A percentile compares a stretch with the other conserved stretches of the same genome.
Evolutionary conservation across 2,888 invertebrate genomes (phyloP).

Genomic region (Xanthorhoe spadicearia): DNA sequence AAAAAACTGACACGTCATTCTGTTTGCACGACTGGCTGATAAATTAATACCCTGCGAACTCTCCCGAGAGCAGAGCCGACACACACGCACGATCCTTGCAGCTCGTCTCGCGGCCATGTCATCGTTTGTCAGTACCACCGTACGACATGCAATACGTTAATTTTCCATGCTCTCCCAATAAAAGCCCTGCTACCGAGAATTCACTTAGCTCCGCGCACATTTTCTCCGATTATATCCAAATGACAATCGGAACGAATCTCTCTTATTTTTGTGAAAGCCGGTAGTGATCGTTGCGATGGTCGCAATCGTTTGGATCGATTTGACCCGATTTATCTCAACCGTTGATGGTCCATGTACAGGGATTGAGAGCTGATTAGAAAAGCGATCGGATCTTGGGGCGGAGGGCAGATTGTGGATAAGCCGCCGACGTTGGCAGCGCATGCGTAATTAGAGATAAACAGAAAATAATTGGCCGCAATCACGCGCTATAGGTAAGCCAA

Average conservation of each 20-base stretch:
- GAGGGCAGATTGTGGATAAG: constrained; percentile 82
- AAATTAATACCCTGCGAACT: constrained; percentile 75
- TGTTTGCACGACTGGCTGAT: constrained; percentile 80
- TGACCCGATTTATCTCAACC: constrained; percentile 61
- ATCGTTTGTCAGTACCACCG: constrained; percentile 43
- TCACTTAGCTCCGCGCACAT: constrained; percentile 55
- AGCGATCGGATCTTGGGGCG: constrained; percentile 80
- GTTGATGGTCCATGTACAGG: constrained; percentile 74
- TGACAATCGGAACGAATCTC: constrained; percentile 62
- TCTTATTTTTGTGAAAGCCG: constrained; percentile 59
- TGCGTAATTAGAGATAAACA: constrained; percentile 85
- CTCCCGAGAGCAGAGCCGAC: constrained; percentile 59
- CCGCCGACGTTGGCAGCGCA: constrained; percentile 78
- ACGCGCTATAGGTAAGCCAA: constrained; percentile 69
- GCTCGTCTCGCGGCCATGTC: constrained; percentile 50
- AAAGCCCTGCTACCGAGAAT: constrained; percentile 57
- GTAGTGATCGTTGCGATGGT: constrained; percentile 49
- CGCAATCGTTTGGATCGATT: constrained; percentile 47
- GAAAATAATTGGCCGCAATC: constrained; percentile 84
- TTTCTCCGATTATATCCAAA: constrained; percentile 63
- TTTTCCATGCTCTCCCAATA: constrained; percentile 58
- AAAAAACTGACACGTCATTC: constrained; percentile 78
- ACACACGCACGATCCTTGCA: constrained; percentile 65
- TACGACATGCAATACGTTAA: constrained; percentile 54
- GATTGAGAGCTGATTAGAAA: constrained; percentile 79